Conservation (phyloP, 2,888 invertebrate species). For the Amiota minor region DNA sequence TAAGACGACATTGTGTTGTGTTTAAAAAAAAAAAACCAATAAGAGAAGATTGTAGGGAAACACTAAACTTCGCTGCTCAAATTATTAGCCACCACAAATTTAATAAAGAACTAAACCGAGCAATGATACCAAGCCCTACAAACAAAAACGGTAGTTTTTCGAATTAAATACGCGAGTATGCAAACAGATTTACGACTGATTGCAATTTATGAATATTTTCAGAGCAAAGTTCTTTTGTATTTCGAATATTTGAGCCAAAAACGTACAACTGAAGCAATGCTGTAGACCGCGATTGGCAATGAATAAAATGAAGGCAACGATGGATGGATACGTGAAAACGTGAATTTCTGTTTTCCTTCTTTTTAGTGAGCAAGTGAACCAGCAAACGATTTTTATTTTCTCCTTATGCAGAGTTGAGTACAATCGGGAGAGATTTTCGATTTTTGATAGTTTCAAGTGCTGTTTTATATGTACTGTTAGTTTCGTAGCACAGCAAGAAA, state of each 20-base stretch:
- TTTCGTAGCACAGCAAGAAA: constrained; percentile 31
- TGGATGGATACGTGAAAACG: no score
- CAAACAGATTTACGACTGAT: no score
- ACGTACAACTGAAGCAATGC: not conserved
- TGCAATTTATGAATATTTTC: no score
- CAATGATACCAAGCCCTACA: constrained; percentile 42
- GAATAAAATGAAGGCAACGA: not conserved
- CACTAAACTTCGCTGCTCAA: constrained; percentile 46
- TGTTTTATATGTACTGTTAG: constrained; percentile 34
- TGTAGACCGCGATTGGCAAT: constrained; percentile 15
- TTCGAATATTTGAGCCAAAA: no score
- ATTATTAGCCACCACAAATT: constrained; percentile 65
- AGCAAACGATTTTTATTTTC: not conserved
- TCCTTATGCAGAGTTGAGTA: not conserved
- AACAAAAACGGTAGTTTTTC: not conserved
- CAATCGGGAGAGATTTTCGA: not conserved
- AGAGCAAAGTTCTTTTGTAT: no score
- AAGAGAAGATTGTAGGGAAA: constrained; percentile 48
- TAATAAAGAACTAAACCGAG: constrained; percentile 65
- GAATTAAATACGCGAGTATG: not conserved
- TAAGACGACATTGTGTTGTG: no score
- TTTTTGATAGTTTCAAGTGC: constrained; percentile 15
- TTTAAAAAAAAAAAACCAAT: constrained; percentile 43
- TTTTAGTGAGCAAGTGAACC: constrained; percentile 8
- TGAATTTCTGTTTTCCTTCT: not conserved